A percentile compares a stretch with the other conserved stretches of the same genome.
Conservation (phyloP, 2,888 invertebrate species). For the Lepidonotus clava region DNA sequence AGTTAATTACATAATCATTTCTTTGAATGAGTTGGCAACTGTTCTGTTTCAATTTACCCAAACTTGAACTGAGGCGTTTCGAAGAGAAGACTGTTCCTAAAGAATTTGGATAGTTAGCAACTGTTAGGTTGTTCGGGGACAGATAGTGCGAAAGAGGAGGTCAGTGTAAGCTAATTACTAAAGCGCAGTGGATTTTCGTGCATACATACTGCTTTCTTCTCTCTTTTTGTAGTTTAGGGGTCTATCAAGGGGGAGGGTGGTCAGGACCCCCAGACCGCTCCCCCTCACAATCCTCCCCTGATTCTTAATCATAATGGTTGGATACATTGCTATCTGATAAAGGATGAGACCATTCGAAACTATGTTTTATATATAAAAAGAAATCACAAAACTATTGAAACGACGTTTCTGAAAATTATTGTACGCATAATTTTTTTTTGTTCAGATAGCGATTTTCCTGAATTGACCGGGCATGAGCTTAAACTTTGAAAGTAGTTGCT, state of each 20-base stretch:
- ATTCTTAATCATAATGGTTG: neutral
- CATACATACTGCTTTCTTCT: neutral
- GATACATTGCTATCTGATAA: neutral
- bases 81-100: neutral
- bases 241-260: neutral
- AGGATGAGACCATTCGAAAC: no score
- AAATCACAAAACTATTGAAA: no score
- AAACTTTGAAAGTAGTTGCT: neutral
- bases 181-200: neutral
- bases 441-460: no score
- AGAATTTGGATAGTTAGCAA: neutral
- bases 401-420: neutral
- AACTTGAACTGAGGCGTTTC: neutral
- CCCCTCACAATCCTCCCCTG: neutral
- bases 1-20: slow-evolving; percentile 4
- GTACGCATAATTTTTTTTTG: neutral
- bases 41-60: neutral
- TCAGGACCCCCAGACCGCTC: neutral
- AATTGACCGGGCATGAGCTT: neutral
- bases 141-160: neutral
- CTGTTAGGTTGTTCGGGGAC: neutral
- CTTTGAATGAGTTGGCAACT: neutral
- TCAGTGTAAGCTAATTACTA: neutral
- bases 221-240: neutral
- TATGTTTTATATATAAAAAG: no score